phyloP scores from a whole-genome alignment of 1,140 invertebrate species.

The Heterodera schachtii region DNA sequence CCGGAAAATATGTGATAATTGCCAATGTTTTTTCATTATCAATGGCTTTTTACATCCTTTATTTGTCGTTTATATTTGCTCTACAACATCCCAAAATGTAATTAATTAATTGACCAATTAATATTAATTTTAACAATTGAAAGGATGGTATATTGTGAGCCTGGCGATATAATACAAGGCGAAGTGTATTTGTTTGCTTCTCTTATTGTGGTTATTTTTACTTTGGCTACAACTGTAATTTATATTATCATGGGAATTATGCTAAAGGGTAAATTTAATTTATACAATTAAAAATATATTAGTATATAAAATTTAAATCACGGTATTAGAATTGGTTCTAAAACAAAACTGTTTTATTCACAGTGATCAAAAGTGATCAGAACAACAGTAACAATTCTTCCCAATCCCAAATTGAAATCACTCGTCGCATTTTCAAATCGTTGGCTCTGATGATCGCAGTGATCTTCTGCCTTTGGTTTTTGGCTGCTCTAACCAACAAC shows the following conservation, averaged over 20 bases:
- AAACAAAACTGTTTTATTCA: no score
- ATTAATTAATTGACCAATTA: background rate
- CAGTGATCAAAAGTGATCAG: background rate
- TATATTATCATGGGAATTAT: background rate
- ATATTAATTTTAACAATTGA: background rate
- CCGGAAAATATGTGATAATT: background rate
- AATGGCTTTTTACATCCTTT: background rate
- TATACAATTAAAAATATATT: background rate
- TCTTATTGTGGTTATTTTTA: background rate
- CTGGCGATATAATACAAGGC: slow-evolving; percentile 2
- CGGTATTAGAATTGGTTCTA: no score
- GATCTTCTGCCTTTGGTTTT: background rate
- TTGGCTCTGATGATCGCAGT: background rate
- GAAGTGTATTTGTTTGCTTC: background rate
- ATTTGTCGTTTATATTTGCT: background rate
- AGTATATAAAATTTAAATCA: no score
- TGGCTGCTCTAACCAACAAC: background rate
- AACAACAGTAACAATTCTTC: background rate
- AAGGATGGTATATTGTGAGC: slow-evolving; percentile 6
- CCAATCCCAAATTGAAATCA: background rate
- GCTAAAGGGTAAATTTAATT: background rate
- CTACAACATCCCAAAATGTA: slow-evolving; percentile 1
- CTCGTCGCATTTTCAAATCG: slow-evolving; percentile 5
- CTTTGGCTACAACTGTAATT: background rate
- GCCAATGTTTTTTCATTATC: background rate